Percentiles rank a stretch among this genome's conserved stretches.
These are phyloP conservation scores for Thumatha senex DNA, from an alignment of 2,888 invertebrate species.

Conservation along the genomic window DNA sequence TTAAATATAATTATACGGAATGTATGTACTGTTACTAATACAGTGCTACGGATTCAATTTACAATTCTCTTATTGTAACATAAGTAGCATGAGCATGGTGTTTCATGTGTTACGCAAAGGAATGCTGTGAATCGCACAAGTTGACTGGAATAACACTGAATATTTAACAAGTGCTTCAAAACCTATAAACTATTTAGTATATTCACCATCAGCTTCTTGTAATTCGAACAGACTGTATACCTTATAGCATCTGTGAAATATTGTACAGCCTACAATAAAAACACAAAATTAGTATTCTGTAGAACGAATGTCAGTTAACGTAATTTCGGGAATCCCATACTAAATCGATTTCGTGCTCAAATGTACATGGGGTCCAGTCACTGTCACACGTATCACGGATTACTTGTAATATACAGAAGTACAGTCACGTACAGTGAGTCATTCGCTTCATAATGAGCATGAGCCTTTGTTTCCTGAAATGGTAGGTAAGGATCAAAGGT, in stretches of 20 bases:
- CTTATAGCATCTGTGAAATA: constrained; percentile 12
- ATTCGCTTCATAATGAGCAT: constrained; percentile 28
- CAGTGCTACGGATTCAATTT: neutral
- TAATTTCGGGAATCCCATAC: constrained; percentile 54
- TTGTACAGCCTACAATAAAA: constrained; percentile 11
- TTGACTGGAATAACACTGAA: constrained; percentile 21
- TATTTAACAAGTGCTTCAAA: constrained; percentile 19
- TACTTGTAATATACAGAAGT: constrained; percentile 51
- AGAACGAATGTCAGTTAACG: constrained; percentile 37
- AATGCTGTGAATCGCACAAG: constrained; percentile 8
- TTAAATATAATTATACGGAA: neutral
- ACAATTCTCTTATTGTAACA: neutral
- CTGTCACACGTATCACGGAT: constrained; percentile 57
- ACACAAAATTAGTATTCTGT: constrained; percentile 51
- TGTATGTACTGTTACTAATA: neutral
- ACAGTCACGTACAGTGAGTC: constrained; percentile 65
- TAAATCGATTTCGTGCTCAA: constrained; percentile 58
- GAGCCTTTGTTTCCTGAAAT: constrained; percentile 34
- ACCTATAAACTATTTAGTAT: constrained; percentile 18
- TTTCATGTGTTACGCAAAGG: constrained; percentile 5
- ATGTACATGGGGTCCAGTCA: constrained; percentile 50
- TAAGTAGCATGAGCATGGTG: neutral
- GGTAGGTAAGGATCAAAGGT: constrained; percentile 23
- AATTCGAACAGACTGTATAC: constrained; percentile 16
- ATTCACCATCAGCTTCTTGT: constrained; percentile 17